Evolutionary conservation across 1,140 invertebrate species (phyloP), one percentile per base, ranked within the genome.

Genomic region (Littorina saxatilis): DNA sequence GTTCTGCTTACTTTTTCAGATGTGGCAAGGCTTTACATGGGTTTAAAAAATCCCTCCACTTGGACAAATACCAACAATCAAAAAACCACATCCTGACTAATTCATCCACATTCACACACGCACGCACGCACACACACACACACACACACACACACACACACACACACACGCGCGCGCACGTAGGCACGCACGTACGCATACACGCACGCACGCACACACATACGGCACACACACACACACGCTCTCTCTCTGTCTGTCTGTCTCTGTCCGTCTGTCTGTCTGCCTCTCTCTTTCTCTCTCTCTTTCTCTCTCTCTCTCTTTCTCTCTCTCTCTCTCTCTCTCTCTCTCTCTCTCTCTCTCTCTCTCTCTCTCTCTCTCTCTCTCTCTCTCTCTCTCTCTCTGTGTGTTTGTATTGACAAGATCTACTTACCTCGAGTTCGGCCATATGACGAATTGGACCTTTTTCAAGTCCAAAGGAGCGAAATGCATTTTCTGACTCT

Each of bases 141-240:
- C 66, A 39, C 66, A 70, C 66, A 39, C 66, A 70, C 66, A 39
- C 66, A 70, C 66, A 39, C 66, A 70, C 66, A 39, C 29, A 70
- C 66, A 39, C 66, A 70, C 66, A 39, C 66, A 70, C 66, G 35
- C 37, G 35, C 58, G n/a, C 58, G 29, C 37, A 70, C 17, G 23
- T 5, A 70, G 15, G 35, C 27, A 17, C 35, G 7, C 27, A 37
- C 27, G 15, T 7, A 37, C 43, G 17, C 43, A 47, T 17, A 47
- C 43, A 47, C 43, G 17, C 43, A 47, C 43, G 17, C 43, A 47
- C 43, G 17, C 43, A 47, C 43, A 47, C 43, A 47, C 43, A 47
- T n/a, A n/a, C n/a, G n/a, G n/a, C 43, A 47, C 43, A 47, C 43
- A 47, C 43, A 47, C 43, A 47, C 43, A 47, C 43, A 47, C 43